Percentiles rank a stretch among this genome's conserved stretches.
These are phyloP conservation scores for Meda fulgida DNA, from an alignment of 2,797 vertebrate species.

Conservation along the genomic window DNA sequence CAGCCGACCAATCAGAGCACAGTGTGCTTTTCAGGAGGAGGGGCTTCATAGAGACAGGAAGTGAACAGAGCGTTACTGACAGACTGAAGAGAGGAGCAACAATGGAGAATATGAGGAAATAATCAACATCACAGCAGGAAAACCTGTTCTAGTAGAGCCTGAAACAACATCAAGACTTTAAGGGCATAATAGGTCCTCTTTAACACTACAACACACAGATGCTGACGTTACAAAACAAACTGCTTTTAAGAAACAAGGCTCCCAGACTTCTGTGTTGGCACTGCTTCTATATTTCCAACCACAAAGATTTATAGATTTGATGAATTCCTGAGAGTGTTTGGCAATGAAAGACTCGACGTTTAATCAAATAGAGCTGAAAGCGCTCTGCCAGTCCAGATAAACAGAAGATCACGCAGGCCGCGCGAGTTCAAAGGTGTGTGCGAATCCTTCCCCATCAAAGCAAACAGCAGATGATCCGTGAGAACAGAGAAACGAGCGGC, in stretches of 20 bases:
- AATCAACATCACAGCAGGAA: no score
- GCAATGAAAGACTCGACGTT: background rate
- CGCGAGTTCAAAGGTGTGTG: constrained; percentile 40
- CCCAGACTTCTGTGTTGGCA: background rate
- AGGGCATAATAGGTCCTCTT: background rate
- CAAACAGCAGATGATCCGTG: constrained; percentile 40
- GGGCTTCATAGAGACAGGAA: no score
- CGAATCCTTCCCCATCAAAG: constrained; percentile 40
- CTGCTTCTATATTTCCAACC: constrained; percentile 2
- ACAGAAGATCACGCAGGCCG: constrained; percentile 8
- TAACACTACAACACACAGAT: background rate
- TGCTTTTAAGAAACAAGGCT: background rate
- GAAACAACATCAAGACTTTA: no score
- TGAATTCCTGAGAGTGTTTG: constrained; percentile 6
- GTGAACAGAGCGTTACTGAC: background rate
- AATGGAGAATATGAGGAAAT: no score
- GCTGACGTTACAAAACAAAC: background rate
- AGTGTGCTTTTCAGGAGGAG: no score
- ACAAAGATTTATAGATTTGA: background rate
- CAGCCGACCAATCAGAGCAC: no score
- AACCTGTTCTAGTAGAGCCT: no score
- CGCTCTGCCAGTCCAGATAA: background rate
- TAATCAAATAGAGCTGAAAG: constrained; percentile 36
- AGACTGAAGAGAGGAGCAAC: background rate
- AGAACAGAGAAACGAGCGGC: constrained; percentile 39